Evolutionary conservation across 2,113 vertebrate genomes (phyloP).

Genomic region (Petrocephalus microphthalmus): DNA sequence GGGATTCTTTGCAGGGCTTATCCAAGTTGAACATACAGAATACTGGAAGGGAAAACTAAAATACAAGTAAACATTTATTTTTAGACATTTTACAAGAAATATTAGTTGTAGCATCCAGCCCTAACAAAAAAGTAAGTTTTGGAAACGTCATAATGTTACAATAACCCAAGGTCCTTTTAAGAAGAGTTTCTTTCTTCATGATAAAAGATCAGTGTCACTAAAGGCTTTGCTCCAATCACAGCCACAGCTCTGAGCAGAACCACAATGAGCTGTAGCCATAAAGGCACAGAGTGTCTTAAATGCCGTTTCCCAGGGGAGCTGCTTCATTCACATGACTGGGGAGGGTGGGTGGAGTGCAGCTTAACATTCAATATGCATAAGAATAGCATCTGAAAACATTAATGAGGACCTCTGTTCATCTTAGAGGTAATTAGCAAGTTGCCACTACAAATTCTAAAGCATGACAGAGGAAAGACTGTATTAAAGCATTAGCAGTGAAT

Average conservation of each 20-base stretch:
- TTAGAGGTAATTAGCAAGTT: background rate
- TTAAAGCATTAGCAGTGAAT: background rate
- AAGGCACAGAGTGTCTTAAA: background rate
- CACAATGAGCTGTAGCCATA: background rate
- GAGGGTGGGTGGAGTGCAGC: conserved; percentile 1
- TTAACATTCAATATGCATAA: background rate
- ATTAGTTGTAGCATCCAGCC: background rate
- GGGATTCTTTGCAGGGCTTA: background rate
- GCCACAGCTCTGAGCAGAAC: background rate
- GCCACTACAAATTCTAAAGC: background rate
- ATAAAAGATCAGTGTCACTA: conserved; percentile 7
- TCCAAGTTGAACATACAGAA: background rate
- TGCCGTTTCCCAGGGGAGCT: background rate
- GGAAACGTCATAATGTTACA: background rate
- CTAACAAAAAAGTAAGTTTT: background rate
- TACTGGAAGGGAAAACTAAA: background rate
- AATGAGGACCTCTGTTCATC: background rate
- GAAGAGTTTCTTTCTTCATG: background rate
- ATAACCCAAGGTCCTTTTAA: background rate
- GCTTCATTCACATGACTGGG: background rate
- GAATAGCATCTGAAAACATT: background rate
- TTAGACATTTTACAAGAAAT: background rate
- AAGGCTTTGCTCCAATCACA: background rate
- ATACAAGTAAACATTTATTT: background rate
- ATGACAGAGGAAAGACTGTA: background rate